Evolutionary conservation across 2,113 vertebrate genomes (phyloP), one percentile per base, ranked within the genome.

Genomic region (Crypturellus undulatus): DNA sequence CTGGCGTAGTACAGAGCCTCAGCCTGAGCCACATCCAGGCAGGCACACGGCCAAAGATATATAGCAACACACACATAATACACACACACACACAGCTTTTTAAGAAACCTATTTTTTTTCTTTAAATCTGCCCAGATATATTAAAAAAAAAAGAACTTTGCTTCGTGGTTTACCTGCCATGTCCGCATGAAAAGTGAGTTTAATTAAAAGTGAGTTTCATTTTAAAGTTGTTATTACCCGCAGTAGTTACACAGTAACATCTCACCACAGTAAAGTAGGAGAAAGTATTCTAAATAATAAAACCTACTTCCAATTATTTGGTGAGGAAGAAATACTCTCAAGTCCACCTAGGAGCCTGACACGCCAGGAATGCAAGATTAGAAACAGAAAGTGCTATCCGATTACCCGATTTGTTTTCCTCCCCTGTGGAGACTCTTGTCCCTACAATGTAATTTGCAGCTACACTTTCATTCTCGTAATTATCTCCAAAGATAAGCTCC

Each of bases 1-100:
- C 51, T 73, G 43, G 22, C 83, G 32, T 24, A 4, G 12, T 14
- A 34, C 14, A 30, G 12, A 90, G 11, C 24, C n/a, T n/a, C n/a
- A n/a, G n/a, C n/a, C n/a, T n/a, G 7, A 72, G 72, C 19, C 10
- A 38, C 0, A 0, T 47, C 16, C 51, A 16, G 32, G 51, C 18
- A 65, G 64, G 89, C 32, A 68, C 4, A 16, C 0, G 42, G 49
- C 36, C 58, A 84, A 91, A 82, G 54, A 49, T 21, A 21, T 10
- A 49, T 10, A 49, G 47, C 43, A 45, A 45, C 43, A 47, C 6
- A 47, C 45, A 47, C 45, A 47, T n/a, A n/a, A n/a, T n/a, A n/a
- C n/a, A n/a, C n/a, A n/a, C n/a, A n/a, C n/a, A n/a, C 47, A 84
- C 15, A 5, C 32, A 5, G 20, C 6, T 15, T 38, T 30, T 56